Percentiles rank a stretch among this genome's conserved stretches.
Evolutionary conservation across 2,113 vertebrate species (phyloP).

Genomic region (Python bivittatus): DNA sequence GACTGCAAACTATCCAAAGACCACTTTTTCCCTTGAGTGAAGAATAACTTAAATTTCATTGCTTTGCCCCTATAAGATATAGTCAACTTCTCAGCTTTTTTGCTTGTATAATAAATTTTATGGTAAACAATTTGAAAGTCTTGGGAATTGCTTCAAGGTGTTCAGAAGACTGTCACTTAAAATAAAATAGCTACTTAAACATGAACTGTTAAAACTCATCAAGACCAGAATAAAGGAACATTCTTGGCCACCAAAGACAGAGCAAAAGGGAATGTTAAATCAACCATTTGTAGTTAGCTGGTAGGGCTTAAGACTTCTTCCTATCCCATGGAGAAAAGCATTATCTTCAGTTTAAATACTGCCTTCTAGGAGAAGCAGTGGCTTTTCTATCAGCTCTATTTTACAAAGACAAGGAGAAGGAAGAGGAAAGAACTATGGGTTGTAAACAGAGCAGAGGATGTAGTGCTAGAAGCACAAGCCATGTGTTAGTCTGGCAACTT

Average conservation of each 20-base stretch:
- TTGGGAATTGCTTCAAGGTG: constrained; percentile 4
- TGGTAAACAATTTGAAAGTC: not conserved
- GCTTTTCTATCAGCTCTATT: not conserved
- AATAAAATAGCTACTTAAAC: not conserved
- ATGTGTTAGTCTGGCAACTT: too few relatives aligned
- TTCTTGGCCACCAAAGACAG: not conserved
- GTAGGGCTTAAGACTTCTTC: not conserved
- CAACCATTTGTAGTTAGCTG: not conserved
- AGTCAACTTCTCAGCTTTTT: not conserved
- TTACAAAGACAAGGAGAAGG: not conserved
- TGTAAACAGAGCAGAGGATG: not conserved
- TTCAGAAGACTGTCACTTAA: not conserved
- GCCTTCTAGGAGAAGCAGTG: not conserved
- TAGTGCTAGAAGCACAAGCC: not conserved
- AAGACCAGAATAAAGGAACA: constrained; percentile 37
- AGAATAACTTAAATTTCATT: not conserved
- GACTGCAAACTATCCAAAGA: constrained; percentile 59
- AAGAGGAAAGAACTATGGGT: not conserved
- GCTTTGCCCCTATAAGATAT: not conserved
- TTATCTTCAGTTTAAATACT: not conserved
- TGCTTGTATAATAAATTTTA: not conserved
- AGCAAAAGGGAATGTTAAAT: not conserved
- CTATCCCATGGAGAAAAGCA: not conserved
- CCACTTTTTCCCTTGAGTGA: constrained; percentile 43
- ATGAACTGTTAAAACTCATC: not conserved